Percentiles rank a stretch among this genome's conserved stretches.
These are phyloP conservation scores for Mantis religiosa DNA, from an alignment of 2,888 invertebrate species.

Conservation along the genomic window DNA sequence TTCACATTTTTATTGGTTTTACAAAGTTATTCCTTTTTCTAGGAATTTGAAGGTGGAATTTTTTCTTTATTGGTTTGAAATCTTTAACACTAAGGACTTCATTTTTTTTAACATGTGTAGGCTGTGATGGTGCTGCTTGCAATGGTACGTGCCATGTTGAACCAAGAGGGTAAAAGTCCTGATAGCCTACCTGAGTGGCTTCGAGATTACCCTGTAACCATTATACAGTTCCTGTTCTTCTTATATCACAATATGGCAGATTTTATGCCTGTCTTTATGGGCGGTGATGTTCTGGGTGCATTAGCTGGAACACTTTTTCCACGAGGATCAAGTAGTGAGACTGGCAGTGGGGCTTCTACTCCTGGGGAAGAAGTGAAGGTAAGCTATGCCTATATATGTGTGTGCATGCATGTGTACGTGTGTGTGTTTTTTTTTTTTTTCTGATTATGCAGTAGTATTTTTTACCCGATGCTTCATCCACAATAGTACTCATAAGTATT, in stretches of 20 bases:
- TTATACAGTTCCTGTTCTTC: slow-evolving; percentile 85
- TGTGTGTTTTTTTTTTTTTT: too few species aligned
- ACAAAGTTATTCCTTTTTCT: too few species aligned
- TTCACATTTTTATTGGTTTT: too few species aligned
- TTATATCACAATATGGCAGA: slow-evolving; percentile 93
- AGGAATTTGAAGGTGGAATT: too few species aligned
- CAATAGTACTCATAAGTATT: too few species aligned
- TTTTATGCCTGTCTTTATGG: slow-evolving; percentile 88
- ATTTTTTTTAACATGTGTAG: background rate
- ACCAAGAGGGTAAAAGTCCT: slow-evolving; percentile 47
- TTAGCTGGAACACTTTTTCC: slow-evolving; percentile 85
- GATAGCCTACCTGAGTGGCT: slow-evolving; percentile 66
- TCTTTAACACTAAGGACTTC: too few species aligned
- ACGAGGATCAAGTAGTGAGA: slow-evolving; percentile 53
- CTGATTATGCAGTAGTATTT: background rate
- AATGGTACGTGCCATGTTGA: slow-evolving; percentile 76
- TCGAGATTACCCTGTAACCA: slow-evolving; percentile 73
- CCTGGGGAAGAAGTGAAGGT: slow-evolving; percentile 59
- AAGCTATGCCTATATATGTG: slow-evolving; percentile 28
- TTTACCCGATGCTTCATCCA: background rate
- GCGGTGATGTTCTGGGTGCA: slow-evolving; percentile 82
- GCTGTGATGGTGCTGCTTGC: slow-evolving; percentile 83
- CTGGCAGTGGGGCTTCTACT: slow-evolving; percentile 75
- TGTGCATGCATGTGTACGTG: too few species aligned
- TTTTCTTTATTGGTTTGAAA: too few species aligned